Conservation (phyloP, 2,888 invertebrate species). For the Trissoscelio sp. region DNA sequence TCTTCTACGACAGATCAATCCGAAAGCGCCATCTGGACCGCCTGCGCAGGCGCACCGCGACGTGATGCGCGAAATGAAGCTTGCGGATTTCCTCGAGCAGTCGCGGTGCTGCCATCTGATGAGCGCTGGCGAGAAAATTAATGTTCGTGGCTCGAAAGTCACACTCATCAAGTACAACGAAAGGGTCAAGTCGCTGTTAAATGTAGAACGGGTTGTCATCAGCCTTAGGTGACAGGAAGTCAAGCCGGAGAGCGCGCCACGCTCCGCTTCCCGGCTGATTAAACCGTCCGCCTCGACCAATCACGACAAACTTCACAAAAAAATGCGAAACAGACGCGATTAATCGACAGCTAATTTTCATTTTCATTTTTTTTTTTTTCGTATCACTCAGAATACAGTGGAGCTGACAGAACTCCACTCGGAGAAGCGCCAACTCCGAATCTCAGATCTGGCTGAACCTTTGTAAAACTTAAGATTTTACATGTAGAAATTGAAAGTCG, state of each 20-base stretch:
- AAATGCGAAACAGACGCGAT: conserved; percentile 46
- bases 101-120: conserved; percentile 92
- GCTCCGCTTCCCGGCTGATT: conserved; percentile 59
- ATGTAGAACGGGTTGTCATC: conserved; percentile 91
- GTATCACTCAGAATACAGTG: too few species aligned
- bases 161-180: conserved; percentile 93
- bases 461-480: too few species aligned
- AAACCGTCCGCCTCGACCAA: conserved; percentile 74
- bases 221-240: conserved; percentile 84
- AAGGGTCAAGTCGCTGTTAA: conserved; percentile 91
- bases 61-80: conserved; percentile 88
- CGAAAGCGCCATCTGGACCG: conserved; percentile 84
- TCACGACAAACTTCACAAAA: conserved; percentile 35
- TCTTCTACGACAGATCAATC: conserved; percentile 89
- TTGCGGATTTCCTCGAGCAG: conserved; percentile 91
- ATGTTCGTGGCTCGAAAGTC: conserved; percentile 91
- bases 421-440: too few species aligned
- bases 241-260: conserved; percentile 71
- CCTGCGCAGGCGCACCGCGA: conserved; percentile 84
- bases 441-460: too few species aligned
- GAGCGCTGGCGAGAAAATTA: conserved; percentile 91
- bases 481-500: too few species aligned
- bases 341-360: too few species aligned
- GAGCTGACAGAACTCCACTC: too few species aligned
- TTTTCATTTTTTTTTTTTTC: too few species aligned